Base-by-base conservation (phyloP, 2,797 vertebrate genomes). In the Myotis myotis region DNA sequence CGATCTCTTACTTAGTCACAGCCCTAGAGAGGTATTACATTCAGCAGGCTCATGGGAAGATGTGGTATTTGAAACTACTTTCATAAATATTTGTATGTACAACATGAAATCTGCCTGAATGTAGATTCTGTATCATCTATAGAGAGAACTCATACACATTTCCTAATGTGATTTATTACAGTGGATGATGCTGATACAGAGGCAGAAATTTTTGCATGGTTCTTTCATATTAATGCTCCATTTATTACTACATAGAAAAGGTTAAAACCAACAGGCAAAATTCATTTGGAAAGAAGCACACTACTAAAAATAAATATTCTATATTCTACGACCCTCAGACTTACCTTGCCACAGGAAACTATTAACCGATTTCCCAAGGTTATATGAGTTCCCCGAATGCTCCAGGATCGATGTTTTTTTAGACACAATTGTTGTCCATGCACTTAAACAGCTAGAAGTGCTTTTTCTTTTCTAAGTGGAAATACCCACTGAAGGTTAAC, bases 251-350 rank as follows among this genome's bases (percentile, higher is more conserved):
- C 44, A 91, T 2, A 36, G 38, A 41, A n/a, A 38, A 87, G 33
- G 17, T 93, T 91, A 66, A 97, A 79, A 76, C 38, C 16, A 92
- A 84, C 0, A 83, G 38, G 81, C 8, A 84, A 68, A 86, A 87
- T 19, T 33, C 8, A 33, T 75, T 87, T 57, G 20, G n/a, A 82
- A 96, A 66, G 20, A 87, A 49, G 44, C 6, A 41, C 8, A 47
- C 66, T 33, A 78, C n/a, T n/a, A 71, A 94, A 70, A 90, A 47
- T 74, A 49, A 49, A 38, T 66, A 70, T 89, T 85, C 30, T 57
- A 51, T 13, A 91, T 51, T 81, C 20, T 64, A 51, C 38, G 16
- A 91, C 12, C 8, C 33, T 78, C 8, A 44, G 36, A 62, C 12
- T 93, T 30, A 79, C 16, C 19, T 82, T 60, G 8, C 10, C 71